phyloP scores from a whole-genome alignment of 2,888 invertebrate genomes.

The Acleris literana region DNA sequence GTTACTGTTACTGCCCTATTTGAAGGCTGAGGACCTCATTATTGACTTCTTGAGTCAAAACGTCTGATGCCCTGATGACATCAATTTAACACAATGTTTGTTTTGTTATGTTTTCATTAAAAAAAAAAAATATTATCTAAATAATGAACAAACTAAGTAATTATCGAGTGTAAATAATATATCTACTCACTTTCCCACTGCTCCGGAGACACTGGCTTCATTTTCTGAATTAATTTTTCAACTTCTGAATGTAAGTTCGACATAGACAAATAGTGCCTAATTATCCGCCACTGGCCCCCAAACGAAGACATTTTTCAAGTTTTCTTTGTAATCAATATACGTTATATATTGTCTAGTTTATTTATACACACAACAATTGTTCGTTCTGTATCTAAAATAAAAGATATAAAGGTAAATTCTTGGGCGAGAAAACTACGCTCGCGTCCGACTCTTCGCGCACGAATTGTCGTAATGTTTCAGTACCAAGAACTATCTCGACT shows the following conservation, averaged over 20 bases:
- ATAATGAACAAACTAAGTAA: neutral
- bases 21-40: conserved; percentile 7
- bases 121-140: neutral
- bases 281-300: conserved; percentile 73
- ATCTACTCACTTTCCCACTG: conserved; percentile 74
- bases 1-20: conserved; percentile 11
- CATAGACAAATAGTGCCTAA: conserved; percentile 71
- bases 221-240: conserved; percentile 68
- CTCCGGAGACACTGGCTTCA: conserved; percentile 65
- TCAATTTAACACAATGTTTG: conserved; percentile 14
- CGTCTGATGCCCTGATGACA: conserved; percentile 15
- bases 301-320: conserved; percentile 67
- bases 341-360: conserved; percentile 11
- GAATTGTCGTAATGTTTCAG: conserved; percentile 34
- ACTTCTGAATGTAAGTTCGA: conserved; percentile 66
- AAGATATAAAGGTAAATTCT: conserved; percentile 11
- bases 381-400: conserved; percentile 16
- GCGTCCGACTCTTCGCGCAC: conserved; percentile 38
- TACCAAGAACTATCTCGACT: conserved; percentile 34
- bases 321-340: conserved; percentile 1
- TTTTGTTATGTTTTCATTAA: neutral
- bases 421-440: conserved; percentile 30
- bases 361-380: conserved; percentile 16
- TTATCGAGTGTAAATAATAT: neutral
- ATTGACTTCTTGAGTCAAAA: neutral